Evolutionary conservation across 2,888 invertebrate genomes (phyloP), one percentile per base, ranked within the genome.

Genomic region (Scaptodrosophila latifasciaeformis): DNA sequence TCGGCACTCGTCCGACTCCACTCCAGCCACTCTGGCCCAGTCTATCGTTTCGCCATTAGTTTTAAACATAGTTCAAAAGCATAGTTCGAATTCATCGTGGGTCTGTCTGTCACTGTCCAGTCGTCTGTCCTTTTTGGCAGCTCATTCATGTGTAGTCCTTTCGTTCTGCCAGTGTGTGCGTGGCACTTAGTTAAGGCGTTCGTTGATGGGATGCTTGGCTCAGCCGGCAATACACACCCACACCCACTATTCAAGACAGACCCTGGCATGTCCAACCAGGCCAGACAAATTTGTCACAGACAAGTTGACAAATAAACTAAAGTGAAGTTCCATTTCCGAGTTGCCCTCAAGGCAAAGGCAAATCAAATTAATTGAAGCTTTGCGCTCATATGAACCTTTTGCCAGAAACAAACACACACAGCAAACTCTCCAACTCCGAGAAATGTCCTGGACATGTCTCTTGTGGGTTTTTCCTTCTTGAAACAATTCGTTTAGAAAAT

Each of bases 401-500:
- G n/a, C n/a, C n/a, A n/a, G n/a, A n/a, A n/a, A n/a, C n/a, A n/a
- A n/a, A n/a, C n/a, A n/a, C n/a, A n/a, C n/a, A n/a, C n/a, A n/a
- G n/a, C n/a, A n/a, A n/a, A n/a, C n/a, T n/a, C n/a, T 49, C 34
- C 24, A 47, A 34, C 42, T 43, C 31, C n/a, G n/a, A n/a, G n/a
- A n/a, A n/a, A n/a, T n/a, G 42, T 31, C 29, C 31, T 42, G 43
- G 45, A 44, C 47, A 48, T 71, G 64, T 69, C 82, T 82, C 74
- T 68, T 79, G 79, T 70, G 84, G 81, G 80, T 67, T 72, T 75
- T 24, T 3, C 24, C 24, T 24, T 70, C 82, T 78, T 76, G 71
- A 81, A 83, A 78, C 83, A 83, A 83, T 83, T 83, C 82, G 81
- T 66, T 74, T 83, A 82, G 83, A 83, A 83, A 83, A 83, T 83